Percentiles rank a stretch among this genome's conserved stretches.
Evolutionary conservation across 1,140 invertebrate genomes (phyloP).

Genomic region (Drosophila obscura): DNA sequence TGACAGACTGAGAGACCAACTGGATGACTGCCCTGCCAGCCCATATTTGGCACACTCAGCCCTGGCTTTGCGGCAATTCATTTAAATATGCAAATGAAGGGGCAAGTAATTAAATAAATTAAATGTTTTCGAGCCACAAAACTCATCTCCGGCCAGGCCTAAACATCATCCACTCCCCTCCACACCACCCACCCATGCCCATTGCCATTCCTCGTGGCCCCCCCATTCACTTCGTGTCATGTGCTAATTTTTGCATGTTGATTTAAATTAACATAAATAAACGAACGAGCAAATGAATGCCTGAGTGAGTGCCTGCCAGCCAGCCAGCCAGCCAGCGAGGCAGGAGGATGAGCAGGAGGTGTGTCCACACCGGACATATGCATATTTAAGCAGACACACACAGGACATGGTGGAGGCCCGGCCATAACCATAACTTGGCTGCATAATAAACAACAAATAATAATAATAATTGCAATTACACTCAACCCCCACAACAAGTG

Average conservation of each 20-base stretch:
- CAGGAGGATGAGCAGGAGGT: conserved; percentile 2
- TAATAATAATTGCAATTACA: conserved; percentile 48
- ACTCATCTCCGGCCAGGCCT: conserved; percentile 35
- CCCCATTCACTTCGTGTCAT: conserved; percentile 37
- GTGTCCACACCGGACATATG: conserved; percentile 50
- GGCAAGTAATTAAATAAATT: conserved; percentile 65
- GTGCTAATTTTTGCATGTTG: conserved; percentile 66
- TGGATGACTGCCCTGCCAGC: no score
- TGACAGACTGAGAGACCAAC: no score
- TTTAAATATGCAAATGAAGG: conserved; percentile 64
- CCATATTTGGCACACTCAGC: conserved; percentile 5
- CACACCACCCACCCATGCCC: neutral
- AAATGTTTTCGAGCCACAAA: conserved; percentile 55
- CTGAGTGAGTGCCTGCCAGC: conserved; percentile 19
- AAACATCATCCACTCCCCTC: conserved; percentile 1
- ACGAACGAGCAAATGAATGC: conserved; percentile 53
- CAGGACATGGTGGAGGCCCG: neutral
- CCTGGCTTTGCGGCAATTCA: conserved; percentile 55
- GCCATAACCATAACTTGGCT: conserved; percentile 22
- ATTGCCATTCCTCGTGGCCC: neutral
- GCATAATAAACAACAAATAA: conserved; percentile 46
- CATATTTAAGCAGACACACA: conserved; percentile 39
- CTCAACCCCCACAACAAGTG: conserved; percentile 10
- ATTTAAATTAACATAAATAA: conserved; percentile 67
- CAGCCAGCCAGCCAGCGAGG: neutral